Conservation (phyloP, 2,113 vertebrate species). For the Siphamia tubifer region DNA sequence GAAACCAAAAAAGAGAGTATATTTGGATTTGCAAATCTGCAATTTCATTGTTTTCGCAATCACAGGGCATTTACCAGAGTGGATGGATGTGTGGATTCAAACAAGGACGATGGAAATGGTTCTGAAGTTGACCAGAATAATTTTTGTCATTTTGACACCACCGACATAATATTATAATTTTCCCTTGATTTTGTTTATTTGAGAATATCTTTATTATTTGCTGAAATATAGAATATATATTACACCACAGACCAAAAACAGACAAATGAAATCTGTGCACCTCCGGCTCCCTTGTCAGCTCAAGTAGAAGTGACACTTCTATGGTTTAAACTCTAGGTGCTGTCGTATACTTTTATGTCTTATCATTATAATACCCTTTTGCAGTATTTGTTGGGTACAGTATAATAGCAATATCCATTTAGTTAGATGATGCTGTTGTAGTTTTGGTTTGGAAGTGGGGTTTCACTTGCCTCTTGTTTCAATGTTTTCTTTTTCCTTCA, state of each 20-base stretch:
- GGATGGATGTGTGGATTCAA: conserved; percentile 20
- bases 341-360: conserved; percentile 70
- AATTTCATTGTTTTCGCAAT: conserved; percentile 50
- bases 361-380: conserved; percentile 71
- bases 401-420: conserved; percentile 76
- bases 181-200: conserved; percentile 54
- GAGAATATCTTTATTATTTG: conserved; percentile 58
- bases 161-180: conserved; percentile 54
- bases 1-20: conserved; percentile 74
- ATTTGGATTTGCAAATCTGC: conserved; percentile 66
- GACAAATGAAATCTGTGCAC: conserved; percentile 54
- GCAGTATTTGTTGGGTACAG: conserved; percentile 76
- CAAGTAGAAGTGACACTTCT: conserved; percentile 50
- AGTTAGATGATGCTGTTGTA: conserved; percentile 73
- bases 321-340: conserved; percentile 66
- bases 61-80: conserved; percentile 66
- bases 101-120: conserved; percentile 19
- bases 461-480: conserved; percentile 72
- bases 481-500: conserved; percentile 72
- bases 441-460: conserved; percentile 76
- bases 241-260: conserved; percentile 69
- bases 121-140: conserved; percentile 18
- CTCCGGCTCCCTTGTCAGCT: conserved; percentile 45
- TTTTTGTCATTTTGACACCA: conserved; percentile 25
- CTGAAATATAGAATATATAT: conserved; percentile 62